Base-by-base conservation (phyloP, 2,888 invertebrate genomes). In the Peribatodes rhomboidaria region DNA sequence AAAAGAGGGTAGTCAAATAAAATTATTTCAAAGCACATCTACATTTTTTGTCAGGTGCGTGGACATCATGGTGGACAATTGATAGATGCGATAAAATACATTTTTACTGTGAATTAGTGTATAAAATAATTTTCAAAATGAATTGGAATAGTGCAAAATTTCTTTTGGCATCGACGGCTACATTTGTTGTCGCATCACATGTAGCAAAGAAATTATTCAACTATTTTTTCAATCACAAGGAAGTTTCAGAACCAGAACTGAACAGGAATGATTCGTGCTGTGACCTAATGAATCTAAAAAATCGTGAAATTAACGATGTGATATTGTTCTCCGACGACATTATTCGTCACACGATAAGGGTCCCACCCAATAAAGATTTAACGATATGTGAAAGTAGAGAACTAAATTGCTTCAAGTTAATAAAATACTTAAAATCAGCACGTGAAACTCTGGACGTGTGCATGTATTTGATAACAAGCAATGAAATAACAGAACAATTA, bases 381-480 rank as follows among this genome's bases (percentile, higher is more conserved):
- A 85, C 84, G 16, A 83, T 90, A 71, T 88, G 90, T 79, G 88
- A 91, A 80, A 92, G 89, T 64, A 86, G 92, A 73, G 90, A 92
- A 72, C 66, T 89, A 2, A 93, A 91, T 69, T 92, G 92, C 69
- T 90, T 91, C 58, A 93, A 93, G 79, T 77, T 93, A 68, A 89
- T 93, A 47, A 91, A 89, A 71, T 93, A 93, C 63, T 86, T 93
- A 27, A 93, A 92, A 75, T 90, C 93, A 37, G 90, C 93, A 65
- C 88, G 88, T 72, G 93, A 93, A 77, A 93, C 93, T 1, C 76
- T 93, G 18, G 93, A 93, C 68, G 92, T 93, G 52, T 93, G 93
- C 77, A 93, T 93, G 93, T 93, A 93, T 81, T 84, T 93, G 67
- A 92, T 93, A 69, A 93, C 93, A 33, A 93, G 93, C 73, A 84